Evolutionary conservation across 2,888 invertebrate species (phyloP).

Genomic region (Andrena fulva): DNA sequence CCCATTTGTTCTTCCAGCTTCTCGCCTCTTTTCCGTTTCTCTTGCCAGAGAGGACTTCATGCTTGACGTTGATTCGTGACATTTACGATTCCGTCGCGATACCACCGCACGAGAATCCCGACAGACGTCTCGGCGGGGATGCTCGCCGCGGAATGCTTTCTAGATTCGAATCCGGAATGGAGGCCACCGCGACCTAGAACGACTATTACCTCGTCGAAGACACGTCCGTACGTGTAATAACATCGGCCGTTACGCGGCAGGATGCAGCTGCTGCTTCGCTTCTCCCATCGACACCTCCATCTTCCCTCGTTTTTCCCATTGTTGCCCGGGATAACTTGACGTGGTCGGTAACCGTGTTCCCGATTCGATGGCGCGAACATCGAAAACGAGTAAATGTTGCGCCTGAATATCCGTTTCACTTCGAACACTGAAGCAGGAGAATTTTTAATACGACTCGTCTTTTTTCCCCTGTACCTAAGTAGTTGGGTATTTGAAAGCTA

Average conservation of each 20-base stretch:
- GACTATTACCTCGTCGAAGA: conserved; percentile 43
- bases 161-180: conserved; percentile 39
- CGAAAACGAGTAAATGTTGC: conserved; percentile 6
- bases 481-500: too few species aligned
- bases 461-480: too few species aligned
- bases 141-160: conserved; percentile 14
- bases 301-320: conserved; percentile 21
- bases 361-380: conserved; percentile 24
- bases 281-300: conserved; percentile 12
- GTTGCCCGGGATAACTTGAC: conserved; percentile 22
- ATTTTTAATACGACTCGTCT: too few species aligned
- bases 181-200: conserved; percentile 13
- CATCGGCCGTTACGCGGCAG: conserved; percentile 36
- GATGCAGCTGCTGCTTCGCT: conserved; percentile 37
- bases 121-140: conserved; percentile 2
- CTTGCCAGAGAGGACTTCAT: conserved; percentile 10
- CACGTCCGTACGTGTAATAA: conserved; percentile 47
- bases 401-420: neutral
- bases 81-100: conserved; percentile 53
- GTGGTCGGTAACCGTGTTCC: conserved; percentile 10
- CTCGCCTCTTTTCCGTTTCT: neutral
- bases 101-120: conserved; percentile 12
- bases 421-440: neutral
- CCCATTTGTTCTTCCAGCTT: neutral
- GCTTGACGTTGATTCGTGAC: conserved; percentile 48